A percentile compares a stretch with the other conserved stretches of the same genome.
Conservation (phyloP, 1,140 invertebrate species). For the Aphis gossypii region DNA sequence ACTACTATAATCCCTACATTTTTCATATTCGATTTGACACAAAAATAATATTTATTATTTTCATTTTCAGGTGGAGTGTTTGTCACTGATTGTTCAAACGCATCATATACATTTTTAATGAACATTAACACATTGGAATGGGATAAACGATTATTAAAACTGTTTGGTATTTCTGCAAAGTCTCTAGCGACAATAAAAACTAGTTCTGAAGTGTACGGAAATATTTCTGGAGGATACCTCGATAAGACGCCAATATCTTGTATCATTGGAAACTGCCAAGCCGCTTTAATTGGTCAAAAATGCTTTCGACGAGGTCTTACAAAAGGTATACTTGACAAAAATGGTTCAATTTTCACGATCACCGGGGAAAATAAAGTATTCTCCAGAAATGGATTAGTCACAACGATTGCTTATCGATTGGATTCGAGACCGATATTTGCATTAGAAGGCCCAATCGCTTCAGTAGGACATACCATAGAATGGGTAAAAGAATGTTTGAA, state of each 20-base stretch:
- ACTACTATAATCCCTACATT: not conserved
- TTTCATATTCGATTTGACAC: not conserved
- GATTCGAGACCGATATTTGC: constrained; percentile 74
- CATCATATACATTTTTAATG: constrained; percentile 96
- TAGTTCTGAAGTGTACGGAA: constrained; percentile 80
- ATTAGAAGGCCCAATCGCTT: constrained; percentile 83
- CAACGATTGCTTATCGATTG: constrained; percentile 80
- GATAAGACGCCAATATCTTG: constrained; percentile 78
- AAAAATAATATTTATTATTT: not conserved
- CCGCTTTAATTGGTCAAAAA: constrained; percentile 79
- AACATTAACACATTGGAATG: constrained; percentile 91
- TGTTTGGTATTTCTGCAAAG: constrained; percentile 75
- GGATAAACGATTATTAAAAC: constrained; percentile 74
- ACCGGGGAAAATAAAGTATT: constrained; percentile 64
- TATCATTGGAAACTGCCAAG: constrained; percentile 74
- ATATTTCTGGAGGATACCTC: constrained; percentile 72
- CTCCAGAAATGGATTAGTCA: constrained; percentile 77
- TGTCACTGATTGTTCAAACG: constrained; percentile 96
- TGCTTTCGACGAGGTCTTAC: constrained; percentile 77
- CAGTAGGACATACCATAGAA: constrained; percentile 85
- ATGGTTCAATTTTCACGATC: constrained; percentile 1
- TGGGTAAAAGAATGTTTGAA: constrained; percentile 91
- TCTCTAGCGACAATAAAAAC: constrained; percentile 77
- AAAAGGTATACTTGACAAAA: constrained; percentile 81
- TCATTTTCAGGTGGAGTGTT: constrained; percentile 63